Evolutionary conservation across 2,113 vertebrate genomes (phyloP).

Genomic region (Charadrius vociferus): DNA sequence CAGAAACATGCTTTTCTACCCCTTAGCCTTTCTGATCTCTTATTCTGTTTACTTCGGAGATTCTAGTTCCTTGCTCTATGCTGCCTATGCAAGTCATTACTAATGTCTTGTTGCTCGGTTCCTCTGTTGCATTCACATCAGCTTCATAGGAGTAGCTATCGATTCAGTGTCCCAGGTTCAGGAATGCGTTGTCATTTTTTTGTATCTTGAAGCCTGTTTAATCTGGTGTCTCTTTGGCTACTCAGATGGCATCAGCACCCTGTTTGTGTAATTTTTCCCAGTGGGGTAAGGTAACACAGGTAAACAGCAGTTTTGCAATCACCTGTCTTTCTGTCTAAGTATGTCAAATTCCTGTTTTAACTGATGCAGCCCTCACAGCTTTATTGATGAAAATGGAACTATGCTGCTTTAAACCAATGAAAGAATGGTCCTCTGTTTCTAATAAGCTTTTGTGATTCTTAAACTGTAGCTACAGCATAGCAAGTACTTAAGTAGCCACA

Average conservation of each 20-base stretch:
- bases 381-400: background rate
- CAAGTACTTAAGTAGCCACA: background rate
- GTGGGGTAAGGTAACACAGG: background rate
- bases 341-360: background rate
- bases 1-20: background rate
- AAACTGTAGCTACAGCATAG: background rate
- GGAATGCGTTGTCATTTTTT: background rate
- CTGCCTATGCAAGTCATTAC: background rate
- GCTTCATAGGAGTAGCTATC: background rate
- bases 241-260: background rate
- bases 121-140: background rate
- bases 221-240: background rate
- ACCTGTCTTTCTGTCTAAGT: background rate
- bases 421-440: background rate
- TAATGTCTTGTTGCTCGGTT: background rate
- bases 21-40: background rate
- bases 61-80: background rate
- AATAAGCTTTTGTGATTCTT: background rate
- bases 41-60: background rate
- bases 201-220: background rate
- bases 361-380: background rate
- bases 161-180: background rate
- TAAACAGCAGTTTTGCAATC: background rate
- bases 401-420: background rate
- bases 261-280: background rate